phyloP scores from a whole-genome alignment of 2,113 vertebrate species.

The Pyxicephalus adspersus region DNA sequence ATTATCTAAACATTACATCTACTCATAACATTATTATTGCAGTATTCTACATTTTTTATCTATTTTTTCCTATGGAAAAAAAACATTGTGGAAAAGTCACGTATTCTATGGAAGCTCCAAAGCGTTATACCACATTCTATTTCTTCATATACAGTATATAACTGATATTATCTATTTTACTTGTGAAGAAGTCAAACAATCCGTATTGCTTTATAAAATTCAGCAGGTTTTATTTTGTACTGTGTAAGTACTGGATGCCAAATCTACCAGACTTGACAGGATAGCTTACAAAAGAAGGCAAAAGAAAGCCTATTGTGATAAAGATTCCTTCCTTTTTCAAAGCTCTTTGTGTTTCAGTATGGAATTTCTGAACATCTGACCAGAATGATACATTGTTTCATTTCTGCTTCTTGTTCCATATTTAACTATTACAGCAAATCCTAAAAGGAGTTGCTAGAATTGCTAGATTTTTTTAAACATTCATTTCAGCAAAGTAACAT shows the following conservation, averaged over 20 bases:
- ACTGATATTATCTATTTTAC: neutral
- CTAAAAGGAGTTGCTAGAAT: neutral
- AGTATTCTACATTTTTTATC: too few relatives aligned
- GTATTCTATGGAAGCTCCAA: too few relatives aligned
- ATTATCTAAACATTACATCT: too few relatives aligned
- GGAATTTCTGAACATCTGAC: neutral
- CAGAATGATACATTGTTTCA: neutral
- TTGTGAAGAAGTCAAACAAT: neutral
- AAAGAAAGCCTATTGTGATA: conserved; percentile 57
- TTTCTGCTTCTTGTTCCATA: neutral
- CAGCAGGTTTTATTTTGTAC: conserved; percentile 32
- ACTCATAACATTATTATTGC: too few relatives aligned
- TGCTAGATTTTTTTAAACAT: neutral
- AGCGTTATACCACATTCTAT: too few relatives aligned
- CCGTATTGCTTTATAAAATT: conserved; percentile 9
- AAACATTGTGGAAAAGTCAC: too few relatives aligned
- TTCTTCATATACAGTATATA: too few relatives aligned
- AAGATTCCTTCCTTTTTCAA: conserved; percentile 59
- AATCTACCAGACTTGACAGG: conserved; percentile 39
- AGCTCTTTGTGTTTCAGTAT: neutral
- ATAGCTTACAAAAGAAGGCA: neutral
- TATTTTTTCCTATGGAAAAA: too few relatives aligned
- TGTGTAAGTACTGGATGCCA: neutral
- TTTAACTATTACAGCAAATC: neutral
- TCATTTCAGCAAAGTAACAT: too few relatives aligned